These are phyloP conservation scores for Ceratosolen solmsi DNA, from an alignment of 1,140 invertebrate species.

Conservation along the genomic window DNA sequence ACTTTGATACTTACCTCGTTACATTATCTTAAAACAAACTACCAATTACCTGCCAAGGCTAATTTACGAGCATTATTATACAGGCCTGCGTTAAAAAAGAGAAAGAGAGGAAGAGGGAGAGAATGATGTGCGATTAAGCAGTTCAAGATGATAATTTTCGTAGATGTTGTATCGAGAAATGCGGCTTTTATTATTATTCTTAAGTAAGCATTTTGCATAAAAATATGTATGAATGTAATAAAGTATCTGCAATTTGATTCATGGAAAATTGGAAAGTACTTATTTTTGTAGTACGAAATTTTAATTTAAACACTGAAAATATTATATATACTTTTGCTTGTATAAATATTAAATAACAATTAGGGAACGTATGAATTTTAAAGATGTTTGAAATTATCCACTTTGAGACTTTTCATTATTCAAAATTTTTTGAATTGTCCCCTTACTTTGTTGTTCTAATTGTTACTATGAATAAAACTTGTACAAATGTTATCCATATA, in stretches of 20 bases:
- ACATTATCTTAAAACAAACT: conserved; percentile 32
- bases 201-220: neutral
- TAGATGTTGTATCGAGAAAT: neutral
- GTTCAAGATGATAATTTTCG: neutral
- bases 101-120: too few species aligned
- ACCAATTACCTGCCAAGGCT: conserved; percentile 17
- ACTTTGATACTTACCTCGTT: conserved; percentile 18
- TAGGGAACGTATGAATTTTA: too few species aligned
- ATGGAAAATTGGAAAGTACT: neutral
- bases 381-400: too few species aligned
- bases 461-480: too few species aligned
- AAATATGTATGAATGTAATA: neutral
- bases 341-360: too few species aligned
- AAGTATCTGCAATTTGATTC: neutral
- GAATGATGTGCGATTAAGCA: neutral
- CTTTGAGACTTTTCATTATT: too few species aligned
- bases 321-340: too few species aligned
- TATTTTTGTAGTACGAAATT: neutral
- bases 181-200: neutral
- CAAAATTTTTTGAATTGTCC: too few species aligned
- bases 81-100: neutral
- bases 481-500: too few species aligned
- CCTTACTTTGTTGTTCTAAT: too few species aligned
- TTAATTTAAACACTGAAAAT: too few species aligned
- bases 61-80: conserved; percentile 29